Evolutionary conservation across 2,888 invertebrate species (phyloP), one percentile per base, ranked within the genome.

Genomic region (Pseudococcus viburni): DNA sequence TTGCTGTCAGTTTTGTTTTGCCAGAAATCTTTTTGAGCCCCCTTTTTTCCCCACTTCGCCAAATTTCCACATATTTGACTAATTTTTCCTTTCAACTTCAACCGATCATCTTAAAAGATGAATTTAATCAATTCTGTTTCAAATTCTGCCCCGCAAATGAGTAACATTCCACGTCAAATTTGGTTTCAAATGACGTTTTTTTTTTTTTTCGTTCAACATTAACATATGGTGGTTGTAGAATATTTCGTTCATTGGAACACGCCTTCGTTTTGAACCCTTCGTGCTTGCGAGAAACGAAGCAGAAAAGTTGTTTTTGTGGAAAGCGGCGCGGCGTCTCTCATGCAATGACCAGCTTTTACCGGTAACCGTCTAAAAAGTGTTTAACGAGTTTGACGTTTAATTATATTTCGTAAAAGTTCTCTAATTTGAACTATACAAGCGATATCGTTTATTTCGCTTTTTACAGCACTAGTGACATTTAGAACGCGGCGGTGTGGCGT

Each of bases 401-500:
- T 83, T 83, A 83, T 46, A 83, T 33, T 83, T 42, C 46, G 80
- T 83, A 83, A 83, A 83, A 83, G 80, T 83, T 83, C 80, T 83
- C 80, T 83, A 83, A 83, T 83, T 83, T 46, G 80, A 83, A 83
- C 80, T 83, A 42, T 42, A 83, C 80, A 39, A 83, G 33, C 46
- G 80, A 83, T 83, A 83, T 83, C 80, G 80, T 83, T 83, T 46
- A 83, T 83, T 83, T 83, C 19, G 46, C 80, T 83, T 83, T 77
- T 77, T 77, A 77, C 80, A 46, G 22, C 46, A 12, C 46, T 42
- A 46, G 80, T 83, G 80, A 83, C 80, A 46, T 83, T 83, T 83
- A 46, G 80, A 46, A 42, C 42, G 17, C 19, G 46, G 19, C 80
- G 22, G 77, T 42, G 17, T 33, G 80, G 42, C 33, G 33, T 73